Percentiles rank a stretch among this genome's conserved stretches.
Conservation (phyloP, 2,888 invertebrate genomes). For the Chrysodeixis includens region DNA sequence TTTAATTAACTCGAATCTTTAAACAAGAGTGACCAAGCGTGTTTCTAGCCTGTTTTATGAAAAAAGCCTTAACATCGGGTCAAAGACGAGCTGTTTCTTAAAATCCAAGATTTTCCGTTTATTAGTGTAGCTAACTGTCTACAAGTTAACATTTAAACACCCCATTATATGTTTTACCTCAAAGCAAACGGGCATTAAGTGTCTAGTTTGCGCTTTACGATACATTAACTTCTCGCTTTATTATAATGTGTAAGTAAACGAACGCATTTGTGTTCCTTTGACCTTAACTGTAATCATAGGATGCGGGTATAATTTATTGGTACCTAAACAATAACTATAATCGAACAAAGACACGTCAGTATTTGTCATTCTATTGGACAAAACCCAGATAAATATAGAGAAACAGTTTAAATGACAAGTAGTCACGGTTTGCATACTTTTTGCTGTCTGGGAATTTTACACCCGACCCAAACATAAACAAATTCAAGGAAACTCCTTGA, state of each 20-base stretch:
- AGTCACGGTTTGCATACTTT: conserved; percentile 7
- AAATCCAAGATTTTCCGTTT: no score
- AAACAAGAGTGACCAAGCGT: not conserved
- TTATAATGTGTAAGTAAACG: not conserved
- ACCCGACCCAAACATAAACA: not conserved
- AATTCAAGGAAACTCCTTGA: conserved; percentile 7
- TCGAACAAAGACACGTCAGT: not conserved
- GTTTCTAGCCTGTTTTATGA: not conserved
- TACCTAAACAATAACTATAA: not conserved
- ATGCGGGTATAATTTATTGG: not conserved
- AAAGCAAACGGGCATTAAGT: not conserved
- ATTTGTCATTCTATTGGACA: conserved; percentile 5
- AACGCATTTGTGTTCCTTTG: conserved; percentile 1
- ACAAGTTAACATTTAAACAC: no score
- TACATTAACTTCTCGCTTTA: not conserved
- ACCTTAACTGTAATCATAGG: not conserved
- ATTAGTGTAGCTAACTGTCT: no score
- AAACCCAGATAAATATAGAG: conserved; percentile 19
- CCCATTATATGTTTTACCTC: not conserved
- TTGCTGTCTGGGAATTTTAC: not conserved
- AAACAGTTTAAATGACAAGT: conserved; percentile 8
- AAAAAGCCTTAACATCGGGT: no score
- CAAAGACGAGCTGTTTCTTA: no score
- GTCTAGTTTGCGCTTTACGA: not conserved
- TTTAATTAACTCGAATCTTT: not conserved